Evolutionary conservation across 2,113 vertebrate species (phyloP).

Genomic region (Thalassoma bifasciatum): DNA sequence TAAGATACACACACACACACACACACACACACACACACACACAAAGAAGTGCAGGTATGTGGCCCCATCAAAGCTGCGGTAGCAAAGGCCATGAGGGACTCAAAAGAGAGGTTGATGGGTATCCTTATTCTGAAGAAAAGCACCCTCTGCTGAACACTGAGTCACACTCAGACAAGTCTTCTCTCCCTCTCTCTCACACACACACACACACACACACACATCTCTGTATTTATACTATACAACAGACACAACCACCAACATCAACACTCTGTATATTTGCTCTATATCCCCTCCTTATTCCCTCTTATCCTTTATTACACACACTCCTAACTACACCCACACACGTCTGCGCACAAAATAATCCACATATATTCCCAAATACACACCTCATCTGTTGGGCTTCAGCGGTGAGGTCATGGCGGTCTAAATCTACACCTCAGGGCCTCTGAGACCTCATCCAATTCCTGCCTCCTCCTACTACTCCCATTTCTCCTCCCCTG

Average conservation of each 20-base stretch:
- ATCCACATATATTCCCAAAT: conserved; percentile 16
- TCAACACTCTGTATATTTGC: conserved; percentile 35
- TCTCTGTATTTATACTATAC: not conserved
- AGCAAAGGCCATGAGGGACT: conserved; percentile 48
- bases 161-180: conserved; percentile 26
- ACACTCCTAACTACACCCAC: conserved; percentile 19
- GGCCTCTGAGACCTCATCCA: conserved; percentile 66
- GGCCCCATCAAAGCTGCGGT: conserved; percentile 62
- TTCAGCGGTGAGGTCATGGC: conserved; percentile 60
- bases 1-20: conserved; percentile 26
- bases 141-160: conserved; percentile 5
- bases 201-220: conserved; percentile 12
- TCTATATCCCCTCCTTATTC: conserved; percentile 31
- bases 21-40: conserved; percentile 24
- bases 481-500: conserved; percentile 39
- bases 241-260: conserved; percentile 14
- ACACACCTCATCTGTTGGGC: conserved; percentile 34
- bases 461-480: conserved; percentile 49
- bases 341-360: conserved; percentile 28
- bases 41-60: conserved; percentile 10
- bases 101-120: conserved; percentile 55
- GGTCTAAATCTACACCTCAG: conserved; percentile 65
- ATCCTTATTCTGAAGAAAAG: conserved; percentile 27
- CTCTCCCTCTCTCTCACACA: conserved; percentile 7
- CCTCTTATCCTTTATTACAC: conserved; percentile 31